Percentiles rank a stretch among this genome's conserved stretches.
phyloP scores from a whole-genome alignment of 2,888 invertebrate genomes.

The Subacronicta megacephala region DNA sequence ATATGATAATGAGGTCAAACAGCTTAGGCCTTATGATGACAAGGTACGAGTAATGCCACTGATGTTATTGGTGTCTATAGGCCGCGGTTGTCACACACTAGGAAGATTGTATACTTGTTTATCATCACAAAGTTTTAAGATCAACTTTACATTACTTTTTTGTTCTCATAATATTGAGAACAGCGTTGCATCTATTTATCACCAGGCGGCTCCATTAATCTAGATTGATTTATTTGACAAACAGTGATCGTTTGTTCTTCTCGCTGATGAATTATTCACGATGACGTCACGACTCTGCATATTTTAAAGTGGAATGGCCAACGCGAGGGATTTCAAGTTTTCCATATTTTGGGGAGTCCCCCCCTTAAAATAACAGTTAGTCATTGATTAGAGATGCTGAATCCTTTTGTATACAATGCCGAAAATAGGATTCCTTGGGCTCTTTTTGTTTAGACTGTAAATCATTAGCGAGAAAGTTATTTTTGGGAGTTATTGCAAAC shows the following conservation, averaged over 20 bases:
- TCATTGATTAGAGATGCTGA: slow-evolving; percentile 20
- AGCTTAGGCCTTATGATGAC: too few species aligned
- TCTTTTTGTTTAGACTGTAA: too few species aligned
- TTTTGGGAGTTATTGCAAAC: too few species aligned
- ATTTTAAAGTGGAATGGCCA: slow-evolving; percentile 41
- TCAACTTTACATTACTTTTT: neutral
- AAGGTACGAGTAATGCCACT: too few species aligned
- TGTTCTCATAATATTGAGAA: slow-evolving; percentile 23
- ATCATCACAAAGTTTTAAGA: neutral
- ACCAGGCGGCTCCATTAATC: slow-evolving; percentile 37
- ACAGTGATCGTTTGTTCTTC: slow-evolving; percentile 43
- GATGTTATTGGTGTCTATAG: too few species aligned
- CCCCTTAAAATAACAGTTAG: slow-evolving; percentile 33
- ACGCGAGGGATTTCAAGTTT: slow-evolving; percentile 18
- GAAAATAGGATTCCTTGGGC: neutral
- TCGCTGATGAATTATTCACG: slow-evolving; percentile 48
- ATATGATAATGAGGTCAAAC: too few species aligned
- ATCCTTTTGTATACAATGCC: slow-evolving; percentile 8
- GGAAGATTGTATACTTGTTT: too few species aligned
- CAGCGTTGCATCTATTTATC: slow-evolving; percentile 30
- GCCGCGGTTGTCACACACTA: too few species aligned
- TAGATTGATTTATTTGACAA: slow-evolving; percentile 45
- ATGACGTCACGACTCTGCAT: slow-evolving; percentile 40
- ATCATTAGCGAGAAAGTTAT: too few species aligned
- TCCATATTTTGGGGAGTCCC: slow-evolving; percentile 35